Evolutionary conservation across 2,888 invertebrate genomes (phyloP), one percentile per base, ranked within the genome.

Genomic region (Hirtodrosophila trivittata): DNA sequence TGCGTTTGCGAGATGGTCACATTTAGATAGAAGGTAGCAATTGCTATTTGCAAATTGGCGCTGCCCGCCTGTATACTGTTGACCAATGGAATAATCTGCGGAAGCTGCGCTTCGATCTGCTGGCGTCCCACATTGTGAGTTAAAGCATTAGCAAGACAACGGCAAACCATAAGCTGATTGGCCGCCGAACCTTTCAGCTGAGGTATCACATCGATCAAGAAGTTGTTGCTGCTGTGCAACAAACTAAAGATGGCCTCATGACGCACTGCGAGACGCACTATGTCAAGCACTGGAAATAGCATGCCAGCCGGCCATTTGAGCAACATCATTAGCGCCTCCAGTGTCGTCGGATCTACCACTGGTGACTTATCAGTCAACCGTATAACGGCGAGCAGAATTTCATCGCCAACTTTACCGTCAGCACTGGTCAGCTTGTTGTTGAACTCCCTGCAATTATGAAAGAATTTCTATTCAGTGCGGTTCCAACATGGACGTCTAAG

Each of bases 281-380:
- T 92, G 88, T 99, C 98, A 74, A 99, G 91, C 3, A 95, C 95
- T 0, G 98, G 98, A 88, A 98, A 97, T 1, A 97, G 92, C 67
- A 94, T 93, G 87, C 96, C 95, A 92, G 66, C 90, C 73, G 92
- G 89, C 90, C 89, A 90, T 46, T 84, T 74, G 0, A 89, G 51
- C 14, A 90, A 55, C 57, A 87, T 70, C 13, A 76, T 78, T 2
- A 89, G 46, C 0, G 88, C 89, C 54, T 89, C 89, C 42, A 89
- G 66, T 1, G 93, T 92, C 66, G 92, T 92, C 14, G 91, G 74
- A 42, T 90, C 89, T 3, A 87, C 47, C 39, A 83, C 86, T 0
- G 85, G 77, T 0, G 71, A 41, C 16, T 71, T 91, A 85, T 93
- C 92, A 37, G 94, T 93, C 69, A 96, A 89, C 86, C 94, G 93